Evolutionary conservation across 2,797 vertebrate species (phyloP), one percentile per base, ranked within the genome.

Genomic region (Melanogrammus aeglefinus): DNA sequence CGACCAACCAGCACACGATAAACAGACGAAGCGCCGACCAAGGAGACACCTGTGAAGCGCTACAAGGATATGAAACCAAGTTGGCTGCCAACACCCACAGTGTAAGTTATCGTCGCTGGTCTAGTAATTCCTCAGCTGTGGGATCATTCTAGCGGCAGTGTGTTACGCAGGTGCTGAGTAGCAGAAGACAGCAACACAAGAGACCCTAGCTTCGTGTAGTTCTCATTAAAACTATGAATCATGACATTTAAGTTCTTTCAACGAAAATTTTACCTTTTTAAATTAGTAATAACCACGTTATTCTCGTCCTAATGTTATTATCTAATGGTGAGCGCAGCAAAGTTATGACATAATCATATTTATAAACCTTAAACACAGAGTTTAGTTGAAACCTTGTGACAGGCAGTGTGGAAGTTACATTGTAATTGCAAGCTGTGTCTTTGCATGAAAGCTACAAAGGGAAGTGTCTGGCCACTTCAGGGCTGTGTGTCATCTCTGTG

Each of bases 81-180:
- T 95, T 98, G 82, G 75, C 73, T 12, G 94, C 87, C 89, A 96
- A 96, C 93, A 97, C 96, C 69, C 95, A 97, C 93, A 85, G 75
- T 90, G 97, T 98, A 93, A 96, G 96, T 90, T 84, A 81, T 81
- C 79, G 4, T 76, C 86, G 36, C 92, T 83, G 13, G 70, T 72
- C 13, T 27, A 3, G 69, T 80, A 69, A 80, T 88, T 90, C 83
- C 31, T 33, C 24, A 69, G 24, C n/a, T 69, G 24, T 24, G n/a
- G 8, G 24, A n/a, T 16, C n/a, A n/a, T 63, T 63, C 21, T 13
- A 57, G 10, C 47, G 16, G 16, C 47, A 6, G 18, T 57, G 18
- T 57, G 47, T 57, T 86, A 83, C 83, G 84, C 89, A 92, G 87
- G 90, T 90, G 88, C 81, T 81, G 76, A 72, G n/a, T 81, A 88